Evolutionary conservation across 1,140 invertebrate species (phyloP).

Genomic region (Sinonovacula constricta): DNA sequence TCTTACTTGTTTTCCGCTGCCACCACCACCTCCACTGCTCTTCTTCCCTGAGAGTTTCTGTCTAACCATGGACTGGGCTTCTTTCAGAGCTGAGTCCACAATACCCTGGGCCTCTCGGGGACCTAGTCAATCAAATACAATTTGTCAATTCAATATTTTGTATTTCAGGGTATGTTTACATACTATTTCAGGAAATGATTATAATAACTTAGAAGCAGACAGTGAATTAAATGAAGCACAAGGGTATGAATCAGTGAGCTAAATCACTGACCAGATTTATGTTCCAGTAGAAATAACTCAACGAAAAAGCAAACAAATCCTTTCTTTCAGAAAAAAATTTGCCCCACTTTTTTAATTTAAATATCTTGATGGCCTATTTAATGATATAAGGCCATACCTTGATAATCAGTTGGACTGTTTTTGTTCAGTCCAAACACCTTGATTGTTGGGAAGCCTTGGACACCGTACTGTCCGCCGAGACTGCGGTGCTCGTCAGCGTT

Average conservation of each 20-base stretch:
- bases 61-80: conserved; percentile 85
- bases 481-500: conserved; percentile 94
- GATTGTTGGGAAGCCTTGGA: conserved; percentile 96
- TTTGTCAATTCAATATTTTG: not conserved
- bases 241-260: too few relatives aligned
- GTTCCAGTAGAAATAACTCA: too few relatives aligned
- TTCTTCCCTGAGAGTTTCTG: conserved; percentile 80
- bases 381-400: conserved; percentile 82
- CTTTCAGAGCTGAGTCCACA: conserved; percentile 89
- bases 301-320: too few relatives aligned
- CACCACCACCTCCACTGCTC: conserved; percentile 66
- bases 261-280: too few relatives aligned
- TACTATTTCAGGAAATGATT: not conserved
- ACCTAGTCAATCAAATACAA: too few relatives aligned
- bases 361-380: too few relatives aligned
- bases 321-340: too few relatives aligned
- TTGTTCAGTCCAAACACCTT: conserved; percentile 96
- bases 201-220: too few relatives aligned
- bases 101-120: conserved; percentile 90
- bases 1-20: conserved; percentile 31
- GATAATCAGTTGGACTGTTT: conserved; percentile 91
- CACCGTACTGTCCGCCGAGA: conserved; percentile 88
- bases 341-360: too few relatives aligned
- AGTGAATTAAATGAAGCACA: too few relatives aligned
- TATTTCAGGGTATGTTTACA: not conserved